These are phyloP conservation scores for Macrotus californicus DNA, from an alignment of 2,113 vertebrate genomes.

Conservation along the genomic window DNA sequence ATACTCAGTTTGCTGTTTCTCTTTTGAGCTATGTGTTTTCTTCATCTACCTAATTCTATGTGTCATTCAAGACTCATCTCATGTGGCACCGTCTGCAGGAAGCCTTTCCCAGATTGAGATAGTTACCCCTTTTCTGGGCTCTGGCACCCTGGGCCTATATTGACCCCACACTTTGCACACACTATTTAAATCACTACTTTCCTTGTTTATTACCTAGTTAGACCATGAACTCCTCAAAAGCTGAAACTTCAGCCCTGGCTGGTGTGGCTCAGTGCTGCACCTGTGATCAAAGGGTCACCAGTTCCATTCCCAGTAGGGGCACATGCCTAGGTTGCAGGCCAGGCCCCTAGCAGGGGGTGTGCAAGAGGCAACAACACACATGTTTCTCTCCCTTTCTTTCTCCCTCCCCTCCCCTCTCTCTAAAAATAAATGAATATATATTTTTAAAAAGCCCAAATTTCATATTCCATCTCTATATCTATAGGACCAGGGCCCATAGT, in stretches of 20 bases:
- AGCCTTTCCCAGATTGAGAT: neutral
- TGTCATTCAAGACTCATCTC: neutral
- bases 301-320: too few relatives aligned
- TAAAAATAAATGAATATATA: too few relatives aligned
- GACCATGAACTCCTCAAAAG: neutral
- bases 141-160: fast-evolving
- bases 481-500: neutral
- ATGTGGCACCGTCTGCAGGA: neutral
- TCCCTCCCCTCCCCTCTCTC: too few relatives aligned
- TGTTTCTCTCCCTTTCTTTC: too few relatives aligned
- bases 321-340: too few relatives aligned
- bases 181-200: neutral
- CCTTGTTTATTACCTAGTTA: constrained; percentile 13
- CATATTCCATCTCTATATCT: neutral
- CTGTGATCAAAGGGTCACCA: too few relatives aligned
- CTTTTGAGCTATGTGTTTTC: neutral
- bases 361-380: too few relatives aligned
- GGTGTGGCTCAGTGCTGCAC: too few relatives aligned
- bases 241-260: neutral
- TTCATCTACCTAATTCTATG: neutral
- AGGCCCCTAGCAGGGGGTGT: too few relatives aligned
- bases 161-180: neutral
- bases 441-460: neutral
- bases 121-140: neutral
- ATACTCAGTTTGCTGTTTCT: neutral